Conservation (phyloP, 1,140 invertebrate species). For the Stratiolaelaps scimitus region DNA sequence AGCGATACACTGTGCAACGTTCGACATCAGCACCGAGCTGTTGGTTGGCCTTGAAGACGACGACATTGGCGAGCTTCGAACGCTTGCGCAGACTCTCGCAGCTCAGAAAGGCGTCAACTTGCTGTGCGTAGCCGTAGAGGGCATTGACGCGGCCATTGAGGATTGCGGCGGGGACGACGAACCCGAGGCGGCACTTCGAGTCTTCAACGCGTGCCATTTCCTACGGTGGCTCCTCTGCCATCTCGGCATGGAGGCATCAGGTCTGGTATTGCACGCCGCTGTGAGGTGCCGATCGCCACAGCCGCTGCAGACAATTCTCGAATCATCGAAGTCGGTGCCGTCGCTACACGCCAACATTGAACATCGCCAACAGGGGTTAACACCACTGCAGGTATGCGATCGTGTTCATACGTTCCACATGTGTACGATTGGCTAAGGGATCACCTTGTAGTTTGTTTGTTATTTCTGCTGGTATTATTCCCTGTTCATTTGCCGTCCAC, state of each 20-base stretch:
- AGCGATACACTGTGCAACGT: constrained; percentile 22
- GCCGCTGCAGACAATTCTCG: neutral
- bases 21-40: constrained; percentile 16
- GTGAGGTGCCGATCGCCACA: neutral
- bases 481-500: too few species aligned
- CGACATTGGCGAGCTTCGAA: neutral
- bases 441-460: too few species aligned
- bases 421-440: too few species aligned
- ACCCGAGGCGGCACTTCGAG: neutral
- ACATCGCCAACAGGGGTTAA: neutral
- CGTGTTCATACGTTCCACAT: too few species aligned
- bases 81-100: neutral
- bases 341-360: neutral
- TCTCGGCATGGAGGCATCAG: neutral
- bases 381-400: neutral
- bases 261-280: constrained; percentile 3
- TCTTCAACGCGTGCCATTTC: constrained; percentile 17
- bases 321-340: neutral
- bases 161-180: constrained; percentile 4
- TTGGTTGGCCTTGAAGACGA: neutral
- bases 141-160: neutral
- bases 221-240: neutral
- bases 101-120: constrained; percentile 13
- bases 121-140: neutral
- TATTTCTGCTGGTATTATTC: too few species aligned